These are phyloP conservation scores for Eulemur albifrons DNA, from an alignment of 2,797 vertebrate genomes.

Conservation along the genomic window DNA sequence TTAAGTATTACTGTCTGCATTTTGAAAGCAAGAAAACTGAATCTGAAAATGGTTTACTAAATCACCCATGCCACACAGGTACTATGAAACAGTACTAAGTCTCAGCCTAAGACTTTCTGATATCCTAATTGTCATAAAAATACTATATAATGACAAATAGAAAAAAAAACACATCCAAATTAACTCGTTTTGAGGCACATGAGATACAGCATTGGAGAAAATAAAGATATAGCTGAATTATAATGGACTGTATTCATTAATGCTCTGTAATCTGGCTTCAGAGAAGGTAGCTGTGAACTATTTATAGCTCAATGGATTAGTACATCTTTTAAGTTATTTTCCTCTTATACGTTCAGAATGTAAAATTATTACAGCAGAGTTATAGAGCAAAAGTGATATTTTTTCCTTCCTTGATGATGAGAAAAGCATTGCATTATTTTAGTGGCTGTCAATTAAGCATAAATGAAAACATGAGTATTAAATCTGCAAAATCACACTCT, in stretches of 20 bases:
- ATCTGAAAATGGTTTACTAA: not conserved
- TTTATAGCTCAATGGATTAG: not conserved
- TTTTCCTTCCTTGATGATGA: constrained; percentile 15
- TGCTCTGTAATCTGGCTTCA: not conserved
- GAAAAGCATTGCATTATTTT: constrained; percentile 26
- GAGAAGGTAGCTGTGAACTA: not conserved
- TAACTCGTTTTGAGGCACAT: not conserved
- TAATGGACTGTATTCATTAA: not conserved
- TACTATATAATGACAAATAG: not conserved
- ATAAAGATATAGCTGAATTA: not conserved
- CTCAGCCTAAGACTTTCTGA: not conserved
- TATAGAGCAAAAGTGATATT: not conserved
- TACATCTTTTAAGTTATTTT: not conserved
- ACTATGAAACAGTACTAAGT: not conserved
- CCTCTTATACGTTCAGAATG: not conserved
- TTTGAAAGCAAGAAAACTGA: not conserved
- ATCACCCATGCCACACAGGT: not conserved
- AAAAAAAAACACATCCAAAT: not conserved
- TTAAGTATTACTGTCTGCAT: not conserved
- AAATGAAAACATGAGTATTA: constrained; percentile 26
- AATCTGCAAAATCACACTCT: constrained; percentile 40
- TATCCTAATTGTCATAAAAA: not conserved
- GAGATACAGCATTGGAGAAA: not conserved
- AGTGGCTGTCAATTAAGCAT: constrained; percentile 31
- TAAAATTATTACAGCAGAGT: constrained; percentile 6